Evolutionary conservation across 1,140 invertebrate species (phyloP), one percentile per base, ranked within the genome.

Genomic region (Panonychus citri): DNA sequence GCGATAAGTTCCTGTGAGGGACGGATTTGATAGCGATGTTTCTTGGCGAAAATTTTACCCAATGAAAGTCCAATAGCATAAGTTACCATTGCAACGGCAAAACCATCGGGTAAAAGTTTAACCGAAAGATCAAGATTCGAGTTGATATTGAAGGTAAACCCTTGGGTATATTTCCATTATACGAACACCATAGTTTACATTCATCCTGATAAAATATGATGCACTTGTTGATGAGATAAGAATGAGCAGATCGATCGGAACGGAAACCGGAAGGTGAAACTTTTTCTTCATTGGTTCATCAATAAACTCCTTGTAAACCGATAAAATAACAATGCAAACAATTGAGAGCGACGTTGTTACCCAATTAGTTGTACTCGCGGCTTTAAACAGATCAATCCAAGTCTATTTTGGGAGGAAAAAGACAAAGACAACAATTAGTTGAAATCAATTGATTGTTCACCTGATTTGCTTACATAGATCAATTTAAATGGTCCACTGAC

Each of bases 11-110:
- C 89, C 70, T 95, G 90, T 70, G 91, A 94, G 0, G 84, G 74
- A 61, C 87, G 77, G 1, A 96, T 75, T 61, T 85, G 78, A 65
- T 95, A 95, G 60, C 82, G 79, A 56, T 83, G 74, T 68, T 88
- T 90, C 61, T 80, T 77, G 1, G 88, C 85, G 68, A 93, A 85
- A 50, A 91, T 86, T 57, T 91, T 74, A 0, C 81, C 83, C 83
- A 95, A 85, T 1, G 89, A 94, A 71, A 95, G 83, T 3, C 83
- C 79, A 34, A 93, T 80, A 1, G 85, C 84, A 68, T 88, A 94
- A 0, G 83, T 81, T 0, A 95, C 83, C 67, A 95, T 80, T 2
- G 84, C 48, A 13, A 62, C 17, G 5, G 55, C 26, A 7, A 61
- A 15, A 34, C 37, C 51, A 64, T 83, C 79, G 1, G 77, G 37